Evolutionary conservation across 2,797 vertebrate species (phyloP), one percentile per base, ranked within the genome.

Genomic region (Antennarius maculatus): DNA sequence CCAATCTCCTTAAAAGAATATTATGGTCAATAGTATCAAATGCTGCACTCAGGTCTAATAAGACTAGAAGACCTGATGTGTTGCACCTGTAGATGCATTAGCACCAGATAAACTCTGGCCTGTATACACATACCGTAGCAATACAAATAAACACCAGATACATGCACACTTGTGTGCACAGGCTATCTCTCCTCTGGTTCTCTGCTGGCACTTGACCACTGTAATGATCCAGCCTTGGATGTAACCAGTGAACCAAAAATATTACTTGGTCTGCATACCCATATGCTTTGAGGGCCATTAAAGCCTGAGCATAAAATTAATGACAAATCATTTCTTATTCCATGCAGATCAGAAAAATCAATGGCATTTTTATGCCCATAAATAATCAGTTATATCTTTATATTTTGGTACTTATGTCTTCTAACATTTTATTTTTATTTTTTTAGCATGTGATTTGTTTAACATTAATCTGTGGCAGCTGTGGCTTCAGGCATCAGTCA

Each of bases 151-250:
- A 42, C n/a, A 66, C 7, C 9, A 39, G 12, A 54, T 12, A 45
- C 28, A 51, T 16, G 29, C 48, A 49, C 54, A 45, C 18, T 47
- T 41, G 2, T 50, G 31, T 6, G 6, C 4, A 34, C 17, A 1
- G 7, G 18, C 50, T 53, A 10, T 6, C 3, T 47, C 42, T 43
- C 43, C 12, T 7, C 55, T 67, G 52, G 13, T 56, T 17, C 53
- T 67, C 29, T 65, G 51, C 57, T 46, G 29, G 12, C 62, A 66
- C 61, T 63, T 49, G 48, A 48, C 50, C 11, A 9, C 57, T 57
- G 42, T 71, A 76, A 79, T 76, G 79, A 73, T 27, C 47, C 15
- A 37, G 62, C 61, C 60, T 63, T 77, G 71, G 79, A 71, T 83
- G 64, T 54, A 75, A 70, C 62, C 70, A 74, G 60, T 65, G 76